Evolutionary conservation across 2,888 invertebrate species (phyloP).

Genomic region (Caenorhabditis sulstoni): DNA sequence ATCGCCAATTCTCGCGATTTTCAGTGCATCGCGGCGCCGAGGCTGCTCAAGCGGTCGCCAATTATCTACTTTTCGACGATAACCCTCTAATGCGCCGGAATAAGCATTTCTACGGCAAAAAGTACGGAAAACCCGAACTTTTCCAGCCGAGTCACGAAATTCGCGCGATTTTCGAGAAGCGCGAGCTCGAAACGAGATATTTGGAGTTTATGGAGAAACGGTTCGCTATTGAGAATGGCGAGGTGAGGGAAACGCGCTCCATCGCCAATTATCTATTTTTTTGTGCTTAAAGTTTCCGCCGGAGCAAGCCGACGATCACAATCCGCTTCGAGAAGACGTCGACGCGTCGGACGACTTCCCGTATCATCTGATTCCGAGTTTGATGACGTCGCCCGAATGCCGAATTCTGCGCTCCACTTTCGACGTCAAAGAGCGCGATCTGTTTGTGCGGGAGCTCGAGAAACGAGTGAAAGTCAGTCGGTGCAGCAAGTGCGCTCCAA

Average conservation of each 20-base stretch:
- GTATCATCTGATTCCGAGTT: conserved; percentile 21
- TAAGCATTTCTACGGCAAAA: conserved; percentile 70
- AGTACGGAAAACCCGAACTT: conserved; percentile 66
- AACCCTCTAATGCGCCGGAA: conserved; percentile 77
- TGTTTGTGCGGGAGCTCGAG: conserved; percentile 45
- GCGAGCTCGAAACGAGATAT: conserved; percentile 67
- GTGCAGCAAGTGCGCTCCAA: not conserved
- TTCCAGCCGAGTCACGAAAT: conserved; percentile 69
- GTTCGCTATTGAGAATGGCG: conserved; percentile 67
- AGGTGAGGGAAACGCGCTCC: conserved; percentile 50
- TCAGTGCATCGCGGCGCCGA: conserved; percentile 75
- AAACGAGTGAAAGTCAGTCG: conserved; percentile 38
- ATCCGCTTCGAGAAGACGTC: conserved; percentile 56
- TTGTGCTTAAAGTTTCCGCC: too few species aligned
- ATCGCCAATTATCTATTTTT: conserved; percentile 57
- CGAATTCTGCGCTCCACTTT: conserved; percentile 42
- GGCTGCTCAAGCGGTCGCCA: conserved; percentile 75
- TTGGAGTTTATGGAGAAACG: conserved; percentile 73
- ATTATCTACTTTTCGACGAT: conserved; percentile 74
- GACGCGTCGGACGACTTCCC: conserved; percentile 48
- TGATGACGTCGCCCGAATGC: conserved; percentile 44
- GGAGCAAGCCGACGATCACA: conserved; percentile 69
- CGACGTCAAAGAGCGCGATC: conserved; percentile 14
- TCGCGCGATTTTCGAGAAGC: conserved; percentile 60
- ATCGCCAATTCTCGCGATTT: too few species aligned